These are phyloP conservation scores for Hydrolagus colliei DNA, from an alignment of 2,797 vertebrate genomes.

Conservation along the genomic window DNA sequence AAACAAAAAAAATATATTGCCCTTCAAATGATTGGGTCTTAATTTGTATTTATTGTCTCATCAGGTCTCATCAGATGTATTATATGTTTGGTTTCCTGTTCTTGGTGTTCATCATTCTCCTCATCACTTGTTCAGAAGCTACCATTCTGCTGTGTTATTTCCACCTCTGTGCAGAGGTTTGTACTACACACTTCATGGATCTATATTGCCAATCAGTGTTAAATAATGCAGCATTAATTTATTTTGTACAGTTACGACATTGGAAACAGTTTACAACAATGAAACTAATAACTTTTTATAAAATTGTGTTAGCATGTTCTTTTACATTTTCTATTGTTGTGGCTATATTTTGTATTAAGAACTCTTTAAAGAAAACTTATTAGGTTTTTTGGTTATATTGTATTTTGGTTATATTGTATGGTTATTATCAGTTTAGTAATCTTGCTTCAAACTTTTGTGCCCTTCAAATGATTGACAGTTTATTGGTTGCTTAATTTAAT, in stretches of 20 bases:
- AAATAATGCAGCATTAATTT: neutral
- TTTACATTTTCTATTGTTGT: too few relatives aligned
- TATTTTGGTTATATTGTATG: too few relatives aligned
- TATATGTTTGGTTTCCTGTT: slow-evolving; percentile 91
- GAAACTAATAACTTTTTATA: neutral
- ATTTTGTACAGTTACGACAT: neutral
- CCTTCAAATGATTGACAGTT: too few relatives aligned
- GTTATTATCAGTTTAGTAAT: too few relatives aligned
- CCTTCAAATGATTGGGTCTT: neutral
- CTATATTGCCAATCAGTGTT: neutral
- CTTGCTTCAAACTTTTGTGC: too few relatives aligned
- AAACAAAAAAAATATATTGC: too few relatives aligned
- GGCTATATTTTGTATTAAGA: too few relatives aligned
- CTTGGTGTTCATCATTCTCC: slow-evolving; percentile 82
- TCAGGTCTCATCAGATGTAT: slow-evolving; percentile 89
- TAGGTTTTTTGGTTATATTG: too few relatives aligned
- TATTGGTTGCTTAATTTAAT: too few relatives aligned
- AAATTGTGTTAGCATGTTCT: too few relatives aligned
- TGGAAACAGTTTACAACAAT: neutral
- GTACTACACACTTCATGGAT: neutral
- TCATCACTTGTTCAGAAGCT: slow-evolving; percentile 85
- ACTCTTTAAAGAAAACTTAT: too few relatives aligned
- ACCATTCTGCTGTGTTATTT: slow-evolving; percentile 85
- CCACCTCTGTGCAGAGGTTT: slow-evolving; percentile 85
- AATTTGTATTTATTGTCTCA: slow-evolving; percentile 38